Base-by-base conservation (phyloP, 2,113 vertebrate genomes). In the Equus przewalskii region DNA sequence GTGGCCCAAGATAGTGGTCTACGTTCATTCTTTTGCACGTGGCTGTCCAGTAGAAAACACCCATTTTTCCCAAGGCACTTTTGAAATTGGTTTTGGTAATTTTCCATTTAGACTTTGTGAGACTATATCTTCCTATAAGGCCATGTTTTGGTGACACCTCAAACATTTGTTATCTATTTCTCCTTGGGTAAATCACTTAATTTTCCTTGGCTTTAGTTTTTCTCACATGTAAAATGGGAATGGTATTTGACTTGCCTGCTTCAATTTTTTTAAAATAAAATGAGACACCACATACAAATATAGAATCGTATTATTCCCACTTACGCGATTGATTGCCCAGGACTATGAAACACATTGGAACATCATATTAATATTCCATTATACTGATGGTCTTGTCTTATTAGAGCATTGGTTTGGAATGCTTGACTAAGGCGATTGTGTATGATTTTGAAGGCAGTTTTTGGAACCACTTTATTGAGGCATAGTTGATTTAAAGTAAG, bases 31-130 rank as follows among this genome's bases (percentile, higher is more conserved):
- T 41, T 41, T 41, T 41, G 36, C 36, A 41, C 3, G 36, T 41
- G 36, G 36, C 36, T 41, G 36, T 41, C 36, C 36, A 41, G 36
- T 62, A 36, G 58, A 85, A 64, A 70, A 86, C 49, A 16, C 21
- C 69, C 5, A 5, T 44, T 72, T 87, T 87, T 72, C n/a, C 30
- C 24, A 72, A 26, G 33, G 16, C 22, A 58, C n/a, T 51, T 87
- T 64, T 83, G 58, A 64, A 46, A 26, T 87, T 72, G 24, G 36
- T 72, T 24, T 87, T 72, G 24, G 49, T 41, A 87, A 72, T 44
- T 87, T 44, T 87, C 64, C 56, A n/a, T 72, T 56, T 87, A 72
- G 51, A 87, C 41, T 87, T 72, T 87, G 24, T 87, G 67, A 87
- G 15, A 44, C 54, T 67, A 5, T 56, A 19, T 4, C 49, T 44